These are phyloP conservation scores for Noturus placidus DNA, from an alignment of 2,113 vertebrate genomes.

Conservation along the genomic window DNA sequence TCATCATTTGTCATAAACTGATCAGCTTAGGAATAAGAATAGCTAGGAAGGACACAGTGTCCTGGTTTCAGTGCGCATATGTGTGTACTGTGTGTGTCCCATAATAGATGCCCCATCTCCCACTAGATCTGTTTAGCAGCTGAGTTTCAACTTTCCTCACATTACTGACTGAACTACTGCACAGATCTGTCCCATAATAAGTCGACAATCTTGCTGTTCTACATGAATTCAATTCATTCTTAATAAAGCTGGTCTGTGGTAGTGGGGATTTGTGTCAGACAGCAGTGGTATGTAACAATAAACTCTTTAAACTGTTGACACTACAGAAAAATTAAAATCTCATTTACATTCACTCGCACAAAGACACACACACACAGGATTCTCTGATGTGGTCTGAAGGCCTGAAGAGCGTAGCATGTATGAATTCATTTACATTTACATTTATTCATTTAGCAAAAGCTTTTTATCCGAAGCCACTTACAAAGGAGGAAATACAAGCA, in stretches of 20 bases:
- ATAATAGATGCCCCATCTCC: not conserved
- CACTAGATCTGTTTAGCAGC: constrained; percentile 8
- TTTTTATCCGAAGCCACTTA: too few species aligned
- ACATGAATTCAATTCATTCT: too few species aligned
- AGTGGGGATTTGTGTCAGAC: not conserved
- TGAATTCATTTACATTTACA: not conserved
- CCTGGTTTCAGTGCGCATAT: not conserved
- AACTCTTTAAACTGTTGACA: constrained; percentile 49
- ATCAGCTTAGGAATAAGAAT: too few species aligned
- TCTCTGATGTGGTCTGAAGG: constrained; percentile 1
- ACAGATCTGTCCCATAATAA: constrained; percentile 7
- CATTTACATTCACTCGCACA: not conserved
- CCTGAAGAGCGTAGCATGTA: not conserved
- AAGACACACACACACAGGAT: constrained; percentile 7
- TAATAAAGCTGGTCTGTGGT: not conserved
- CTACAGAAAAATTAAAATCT: not conserved
- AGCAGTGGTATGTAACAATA: constrained; percentile 57
- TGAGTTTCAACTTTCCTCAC: not conserved
- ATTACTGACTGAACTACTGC: not conserved
- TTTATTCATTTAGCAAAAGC: too few species aligned
- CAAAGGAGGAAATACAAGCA: too few species aligned
- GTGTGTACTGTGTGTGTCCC: not conserved
- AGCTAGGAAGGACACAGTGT: too few species aligned
- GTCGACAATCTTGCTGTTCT: not conserved
- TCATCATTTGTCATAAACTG: not conserved